These are phyloP conservation scores for Drosophila maculinotata DNA, from an alignment of 2,888 invertebrate genomes.

Conservation along the genomic window DNA sequence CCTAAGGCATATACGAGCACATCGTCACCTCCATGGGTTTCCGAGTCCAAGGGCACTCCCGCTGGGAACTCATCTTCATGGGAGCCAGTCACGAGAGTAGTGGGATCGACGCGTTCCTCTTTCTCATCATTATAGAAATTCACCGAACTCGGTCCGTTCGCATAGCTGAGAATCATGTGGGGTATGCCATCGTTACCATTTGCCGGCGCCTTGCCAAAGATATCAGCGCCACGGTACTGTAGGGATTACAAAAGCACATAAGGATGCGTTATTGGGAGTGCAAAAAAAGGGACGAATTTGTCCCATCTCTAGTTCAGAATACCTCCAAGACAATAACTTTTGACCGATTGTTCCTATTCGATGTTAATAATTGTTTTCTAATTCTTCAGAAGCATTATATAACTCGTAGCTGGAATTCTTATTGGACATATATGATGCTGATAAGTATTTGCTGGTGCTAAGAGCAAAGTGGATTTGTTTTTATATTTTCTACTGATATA, in stretches of 20 bases:
- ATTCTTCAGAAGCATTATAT: too few species aligned
- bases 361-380: too few species aligned
- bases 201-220: slow-evolving; percentile 69
- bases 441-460: too few species aligned
- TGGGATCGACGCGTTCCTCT: slow-evolving; percentile 79
- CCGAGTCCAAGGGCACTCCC: slow-evolving; percentile 85
- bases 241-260: not conserved
- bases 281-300: too few species aligned
- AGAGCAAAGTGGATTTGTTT: too few species aligned
- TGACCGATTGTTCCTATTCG: too few species aligned
- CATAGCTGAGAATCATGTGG: slow-evolving; percentile 90
- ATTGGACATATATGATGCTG: too few species aligned
- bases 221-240: slow-evolving; percentile 76
- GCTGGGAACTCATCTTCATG: slow-evolving; percentile 86
- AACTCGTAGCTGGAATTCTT: too few species aligned
- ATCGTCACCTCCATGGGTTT: slow-evolving; percentile 93
- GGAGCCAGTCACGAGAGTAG: slow-evolving; percentile 57
- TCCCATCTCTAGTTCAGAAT: too few species aligned
- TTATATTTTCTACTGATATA: too few species aligned
- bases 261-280: too few species aligned
- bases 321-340: too few species aligned
- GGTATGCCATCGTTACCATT: slow-evolving; percentile 87
- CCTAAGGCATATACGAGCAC: slow-evolving; percentile 91
- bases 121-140: slow-evolving; percentile 70
- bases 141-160: slow-evolving; percentile 90